Evolutionary conservation across 2,888 invertebrate genomes (phyloP), one percentile per base, ranked within the genome.

Genomic region (Drosophila prostipennis): DNA sequence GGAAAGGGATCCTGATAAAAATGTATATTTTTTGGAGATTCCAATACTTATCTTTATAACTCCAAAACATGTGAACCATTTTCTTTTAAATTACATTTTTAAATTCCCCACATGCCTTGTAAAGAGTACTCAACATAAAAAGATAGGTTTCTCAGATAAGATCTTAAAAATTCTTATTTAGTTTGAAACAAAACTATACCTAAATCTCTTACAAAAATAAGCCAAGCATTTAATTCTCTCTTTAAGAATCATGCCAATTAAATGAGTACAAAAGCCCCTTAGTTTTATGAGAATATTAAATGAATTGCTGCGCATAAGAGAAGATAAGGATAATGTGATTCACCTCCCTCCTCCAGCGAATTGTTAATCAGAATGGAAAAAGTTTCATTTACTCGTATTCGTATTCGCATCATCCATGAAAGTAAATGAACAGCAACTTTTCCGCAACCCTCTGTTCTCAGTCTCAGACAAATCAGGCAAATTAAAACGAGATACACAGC

Each of bases 281-380:
- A 42, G 42, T 42, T 42, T 42, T 42, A 42, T 46, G 3, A 1
- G 23, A n/a, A 43, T 29, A 45, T 45, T 45, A 45, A 45, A 29
- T 45, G 8, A 45, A 29, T 45, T 29, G 29, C 45, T 29, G 10
- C 14, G 46, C 11, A 46, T 10, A 46, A 32, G 16, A 11, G 7
- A n/a, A 56, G 57, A 32, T 29, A n/a, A 45, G 29, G 29, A 43
- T 59, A 59, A 59, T 59, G 19, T n/a, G 29, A 11, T 36, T 60
- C 29, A 39, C 57, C 39, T 26, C 14, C 43, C 23, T 6, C 6
- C 11, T 6, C 6, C 2, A 16, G 1, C 39, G 14, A 16, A 19
- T n/a, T 29, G 45, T 40, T 61, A 61, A 61, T 61, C 46, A 63
- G 32, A 26, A 61, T 61, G 64, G 40, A 64, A 61, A 61, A 61